phyloP scores from a whole-genome alignment of 92 coral and sea anemone genomes.

The Phymanthus crucifer region DNA sequence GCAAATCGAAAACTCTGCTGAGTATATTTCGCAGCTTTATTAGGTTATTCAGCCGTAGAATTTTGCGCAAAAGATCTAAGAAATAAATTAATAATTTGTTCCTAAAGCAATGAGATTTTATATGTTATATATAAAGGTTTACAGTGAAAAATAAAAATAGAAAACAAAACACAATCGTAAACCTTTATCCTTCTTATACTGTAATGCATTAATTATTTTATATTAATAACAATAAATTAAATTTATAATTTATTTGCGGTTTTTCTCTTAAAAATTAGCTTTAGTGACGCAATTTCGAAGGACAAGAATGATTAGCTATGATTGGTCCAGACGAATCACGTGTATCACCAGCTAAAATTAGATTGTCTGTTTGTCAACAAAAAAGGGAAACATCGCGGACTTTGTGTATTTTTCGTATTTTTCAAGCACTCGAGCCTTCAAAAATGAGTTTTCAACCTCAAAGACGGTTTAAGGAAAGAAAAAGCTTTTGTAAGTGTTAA shows the following conservation, averaged over 20 bases:
- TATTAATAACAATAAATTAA: neutral
- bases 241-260: neutral
- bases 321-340: constrained; percentile 30
- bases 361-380: constrained; percentile 42
- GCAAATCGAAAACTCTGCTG: neutral
- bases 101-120: too few species aligned
- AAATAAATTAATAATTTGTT: too few species aligned
- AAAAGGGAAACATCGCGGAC: neutral
- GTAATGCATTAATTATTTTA: neutral
- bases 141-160: too few species aligned
- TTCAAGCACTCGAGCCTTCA: constrained; percentile 1
- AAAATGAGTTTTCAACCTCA: constrained; percentile 66
- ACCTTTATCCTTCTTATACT: neutral
- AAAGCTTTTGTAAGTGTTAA: constrained; percentile 85
- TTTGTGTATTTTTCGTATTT: constrained; percentile 14
- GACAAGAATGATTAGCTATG: neutral
- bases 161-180: too few species aligned
- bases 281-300: constrained; percentile 20
- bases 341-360: constrained; percentile 34
- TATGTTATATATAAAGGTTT: too few species aligned
- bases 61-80: too few species aligned
- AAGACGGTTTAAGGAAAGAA: constrained; percentile 86
- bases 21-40: too few species aligned
- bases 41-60: too few species aligned
- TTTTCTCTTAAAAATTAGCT: neutral